Evolutionary conservation across 2,797 vertebrate species (phyloP).

Genomic region (Paramormyrops hopkinsi): DNA sequence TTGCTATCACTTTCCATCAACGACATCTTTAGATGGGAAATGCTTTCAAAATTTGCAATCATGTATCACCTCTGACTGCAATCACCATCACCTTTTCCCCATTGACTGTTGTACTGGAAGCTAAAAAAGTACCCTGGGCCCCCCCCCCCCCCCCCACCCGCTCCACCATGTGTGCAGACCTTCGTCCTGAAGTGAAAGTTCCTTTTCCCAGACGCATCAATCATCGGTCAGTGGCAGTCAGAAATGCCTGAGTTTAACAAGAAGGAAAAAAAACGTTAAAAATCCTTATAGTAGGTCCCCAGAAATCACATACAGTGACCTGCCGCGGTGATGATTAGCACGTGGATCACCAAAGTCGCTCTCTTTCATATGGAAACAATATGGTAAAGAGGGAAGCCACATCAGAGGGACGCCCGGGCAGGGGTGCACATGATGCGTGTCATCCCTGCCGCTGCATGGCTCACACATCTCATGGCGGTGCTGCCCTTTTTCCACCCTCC

Average conservation of each 20-base stretch:
- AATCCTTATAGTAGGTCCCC: not conserved
- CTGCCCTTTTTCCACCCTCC: not conserved
- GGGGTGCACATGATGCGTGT: constrained; percentile 57
- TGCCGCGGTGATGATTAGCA: not conserved
- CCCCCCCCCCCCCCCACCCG: not conserved
- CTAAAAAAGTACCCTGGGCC: not conserved
- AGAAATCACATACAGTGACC: constrained; percentile 2
- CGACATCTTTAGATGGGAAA: not conserved
- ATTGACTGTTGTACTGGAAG: not conserved
- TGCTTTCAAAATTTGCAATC: not conserved
- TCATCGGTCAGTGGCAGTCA: not conserved
- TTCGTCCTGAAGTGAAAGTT: constrained; percentile 12
- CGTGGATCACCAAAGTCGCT: constrained; percentile 50
- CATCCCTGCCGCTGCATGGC: constrained; percentile 53
- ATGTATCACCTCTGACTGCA: not conserved
- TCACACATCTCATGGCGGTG: constrained; percentile 36
- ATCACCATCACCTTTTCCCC: not conserved
- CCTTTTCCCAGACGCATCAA: not conserved
- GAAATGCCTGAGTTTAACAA: not conserved
- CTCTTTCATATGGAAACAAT: constrained; percentile 63
- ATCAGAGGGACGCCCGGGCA: constrained; percentile 49
- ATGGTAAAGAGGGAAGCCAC: constrained; percentile 59
- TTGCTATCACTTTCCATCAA: not conserved
- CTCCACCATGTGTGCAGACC: not conserved
- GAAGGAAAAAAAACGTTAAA: not conserved